Evolutionary conservation across 2,797 vertebrate species (phyloP).

Genomic region (Myripristis murdjan): DNA sequence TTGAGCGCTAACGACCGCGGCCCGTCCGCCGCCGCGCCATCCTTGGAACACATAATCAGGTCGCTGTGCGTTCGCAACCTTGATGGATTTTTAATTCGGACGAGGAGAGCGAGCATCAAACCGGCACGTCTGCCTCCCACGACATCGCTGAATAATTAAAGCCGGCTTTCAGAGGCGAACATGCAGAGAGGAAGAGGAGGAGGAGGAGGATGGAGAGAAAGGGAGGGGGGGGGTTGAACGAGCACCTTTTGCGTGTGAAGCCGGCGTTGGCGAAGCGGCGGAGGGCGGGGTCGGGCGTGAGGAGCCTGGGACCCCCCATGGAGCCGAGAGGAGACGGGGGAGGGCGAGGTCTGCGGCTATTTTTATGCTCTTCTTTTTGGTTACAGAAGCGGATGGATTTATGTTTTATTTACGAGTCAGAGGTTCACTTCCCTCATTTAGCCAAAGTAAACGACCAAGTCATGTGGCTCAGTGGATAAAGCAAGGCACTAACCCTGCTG

Average conservation of each 20-base stretch:
- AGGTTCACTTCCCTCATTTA: too few relatives aligned
- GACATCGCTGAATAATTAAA: constrained; percentile 53
- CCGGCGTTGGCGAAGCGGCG: neutral
- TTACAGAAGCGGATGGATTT: neutral
- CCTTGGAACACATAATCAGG: constrained; percentile 44
- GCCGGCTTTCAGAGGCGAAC: neutral
- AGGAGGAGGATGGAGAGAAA: neutral
- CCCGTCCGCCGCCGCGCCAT: constrained; percentile 17
- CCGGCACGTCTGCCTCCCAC: constrained; percentile 32
- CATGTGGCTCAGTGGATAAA: too few relatives aligned
- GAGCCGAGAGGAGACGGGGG: too few relatives aligned
- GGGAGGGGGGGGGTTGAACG: too few relatives aligned
- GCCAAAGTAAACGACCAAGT: too few relatives aligned
- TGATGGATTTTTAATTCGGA: constrained; percentile 39
- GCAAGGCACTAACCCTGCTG: too few relatives aligned
- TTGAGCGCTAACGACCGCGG: constrained; percentile 28
- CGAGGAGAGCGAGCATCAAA: constrained; percentile 22
- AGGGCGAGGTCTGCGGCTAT: neutral
- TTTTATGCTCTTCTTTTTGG: neutral
- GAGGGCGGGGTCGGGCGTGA: neutral
- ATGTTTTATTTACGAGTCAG: neutral
- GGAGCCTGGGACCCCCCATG: too few relatives aligned
- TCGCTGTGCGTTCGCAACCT: constrained; percentile 43
- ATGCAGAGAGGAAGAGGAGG: too few relatives aligned
- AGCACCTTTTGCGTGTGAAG: too few relatives aligned